Percentiles rank a stretch among this genome's conserved stretches.
Conservation (phyloP, 2,113 vertebrate species). For the Rattus norvegicus region DNA sequence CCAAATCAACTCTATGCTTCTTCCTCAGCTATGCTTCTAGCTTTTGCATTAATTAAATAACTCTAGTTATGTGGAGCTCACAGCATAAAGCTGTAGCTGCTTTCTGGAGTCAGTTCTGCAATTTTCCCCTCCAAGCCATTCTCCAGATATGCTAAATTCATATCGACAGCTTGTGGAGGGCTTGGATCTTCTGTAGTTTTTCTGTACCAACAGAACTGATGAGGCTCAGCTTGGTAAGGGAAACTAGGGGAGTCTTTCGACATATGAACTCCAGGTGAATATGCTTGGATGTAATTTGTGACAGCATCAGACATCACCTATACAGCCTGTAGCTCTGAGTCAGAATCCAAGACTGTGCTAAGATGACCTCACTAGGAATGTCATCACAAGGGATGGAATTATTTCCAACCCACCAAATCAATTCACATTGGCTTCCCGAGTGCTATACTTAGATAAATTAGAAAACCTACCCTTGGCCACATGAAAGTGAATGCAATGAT, state of each 20-base stretch:
- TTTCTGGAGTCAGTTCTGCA: not conserved
- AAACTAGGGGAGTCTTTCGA: not conserved
- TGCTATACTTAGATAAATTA: not conserved
- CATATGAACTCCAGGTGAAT: not conserved
- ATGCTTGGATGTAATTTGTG: not conserved
- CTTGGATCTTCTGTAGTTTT: not conserved
- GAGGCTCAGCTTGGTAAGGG: not conserved
- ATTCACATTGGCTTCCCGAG: not conserved
- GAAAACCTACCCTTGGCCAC: not conserved
- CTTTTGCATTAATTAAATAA: not conserved
- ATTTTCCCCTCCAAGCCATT: not conserved
- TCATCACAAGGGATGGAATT: not conserved
- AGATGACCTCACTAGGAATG: not conserved
- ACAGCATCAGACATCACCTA: not conserved
- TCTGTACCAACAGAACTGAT: not conserved
- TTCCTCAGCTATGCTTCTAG: not conserved
- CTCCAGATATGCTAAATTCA: not conserved
- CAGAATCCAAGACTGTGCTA: not conserved
- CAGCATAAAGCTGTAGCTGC: not conserved
- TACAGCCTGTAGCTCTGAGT: not conserved
- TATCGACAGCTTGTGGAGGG: not conserved
- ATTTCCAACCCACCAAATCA: not conserved
- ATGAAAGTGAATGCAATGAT: not conserved
- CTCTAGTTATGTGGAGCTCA: not conserved
- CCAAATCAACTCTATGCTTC: not conserved